These are phyloP conservation scores for Aporophyla lueneburgensis DNA, from an alignment of 2,888 invertebrate species.

Conservation along the genomic window DNA sequence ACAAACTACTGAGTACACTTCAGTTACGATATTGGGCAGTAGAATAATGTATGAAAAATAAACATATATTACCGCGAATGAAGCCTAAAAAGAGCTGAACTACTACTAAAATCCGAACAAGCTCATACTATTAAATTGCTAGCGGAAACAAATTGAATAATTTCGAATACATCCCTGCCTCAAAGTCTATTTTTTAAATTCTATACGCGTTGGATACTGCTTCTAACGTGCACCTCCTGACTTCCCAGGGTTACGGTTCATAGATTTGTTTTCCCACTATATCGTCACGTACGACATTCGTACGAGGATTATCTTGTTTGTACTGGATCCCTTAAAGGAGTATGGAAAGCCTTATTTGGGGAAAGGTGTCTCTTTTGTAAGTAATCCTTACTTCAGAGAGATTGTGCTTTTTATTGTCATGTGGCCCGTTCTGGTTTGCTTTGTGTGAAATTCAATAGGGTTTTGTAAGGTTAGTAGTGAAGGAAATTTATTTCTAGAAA, in stretches of 20 bases:
- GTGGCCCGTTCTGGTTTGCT: conserved; percentile 38
- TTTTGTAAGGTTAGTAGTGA: conserved; percentile 20
- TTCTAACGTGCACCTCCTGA: conserved; percentile 68
- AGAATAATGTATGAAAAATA: neutral
- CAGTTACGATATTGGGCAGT: neutral
- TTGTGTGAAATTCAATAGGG: conserved; percentile 50
- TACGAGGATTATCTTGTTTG: conserved; percentile 72
- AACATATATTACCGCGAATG: too few relatives aligned
- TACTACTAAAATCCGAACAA: conserved; percentile 54
- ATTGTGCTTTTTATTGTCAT: conserved; percentile 64
- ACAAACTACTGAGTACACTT: neutral
- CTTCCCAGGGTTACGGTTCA: conserved; percentile 62
- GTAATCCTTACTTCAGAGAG: conserved; percentile 65
- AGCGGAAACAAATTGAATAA: conserved; percentile 68
- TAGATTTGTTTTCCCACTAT: conserved; percentile 71
- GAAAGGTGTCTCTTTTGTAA: conserved; percentile 55
- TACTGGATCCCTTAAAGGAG: conserved; percentile 66
- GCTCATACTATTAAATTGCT: conserved; percentile 65
- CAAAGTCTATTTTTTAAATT: conserved; percentile 73
- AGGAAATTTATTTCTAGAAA: neutral
- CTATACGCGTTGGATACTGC: conserved; percentile 67
- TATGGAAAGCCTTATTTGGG: conserved; percentile 52
- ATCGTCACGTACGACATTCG: conserved; percentile 68
- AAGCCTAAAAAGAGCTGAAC: neutral
- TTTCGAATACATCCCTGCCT: conserved; percentile 57